Conservation (phyloP, 1,140 invertebrate species). For the Plodia interpunctella region DNA sequence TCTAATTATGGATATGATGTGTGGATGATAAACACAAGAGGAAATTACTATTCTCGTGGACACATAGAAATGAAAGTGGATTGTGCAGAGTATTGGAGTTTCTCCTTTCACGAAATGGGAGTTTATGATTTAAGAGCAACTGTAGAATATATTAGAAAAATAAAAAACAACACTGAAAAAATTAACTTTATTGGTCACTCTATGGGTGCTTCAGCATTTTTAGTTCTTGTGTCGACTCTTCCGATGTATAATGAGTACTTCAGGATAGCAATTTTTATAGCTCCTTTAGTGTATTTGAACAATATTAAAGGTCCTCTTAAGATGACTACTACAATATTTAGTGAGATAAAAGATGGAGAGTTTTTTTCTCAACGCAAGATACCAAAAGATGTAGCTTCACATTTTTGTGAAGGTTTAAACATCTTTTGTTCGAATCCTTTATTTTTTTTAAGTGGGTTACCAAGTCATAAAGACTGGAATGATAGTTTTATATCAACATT, state of each 20-base stretch:
- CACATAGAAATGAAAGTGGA: constrained; percentile 67
- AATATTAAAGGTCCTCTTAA: constrained; percentile 82
- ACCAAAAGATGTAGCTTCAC: constrained; percentile 76
- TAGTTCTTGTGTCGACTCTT: constrained; percentile 79
- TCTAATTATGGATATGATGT: constrained; percentile 81
- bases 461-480: constrained; percentile 78
- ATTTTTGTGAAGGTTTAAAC: constrained; percentile 75
- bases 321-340: constrained; percentile 74
- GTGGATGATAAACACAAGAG: constrained; percentile 81
- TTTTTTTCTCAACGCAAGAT: constrained; percentile 80
- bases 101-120: constrained; percentile 83
- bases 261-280: constrained; percentile 80
- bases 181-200: constrained; percentile 84
- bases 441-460: constrained; percentile 81
- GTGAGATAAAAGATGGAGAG: constrained; percentile 78
- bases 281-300: constrained; percentile 83
- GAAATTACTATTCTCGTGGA: constrained; percentile 79
- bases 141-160: constrained; percentile 81
- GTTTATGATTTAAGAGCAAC: constrained; percentile 84
- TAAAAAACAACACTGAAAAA: constrained; percentile 59
- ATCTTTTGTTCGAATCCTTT: constrained; percentile 81
- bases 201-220: constrained; percentile 80
- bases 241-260: constrained; percentile 82
- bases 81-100: constrained; percentile 79
- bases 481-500: constrained; percentile 78